Evolutionary conservation across 2,888 invertebrate genomes (phyloP).

Genomic region (Abrostola triplasia): DNA sequence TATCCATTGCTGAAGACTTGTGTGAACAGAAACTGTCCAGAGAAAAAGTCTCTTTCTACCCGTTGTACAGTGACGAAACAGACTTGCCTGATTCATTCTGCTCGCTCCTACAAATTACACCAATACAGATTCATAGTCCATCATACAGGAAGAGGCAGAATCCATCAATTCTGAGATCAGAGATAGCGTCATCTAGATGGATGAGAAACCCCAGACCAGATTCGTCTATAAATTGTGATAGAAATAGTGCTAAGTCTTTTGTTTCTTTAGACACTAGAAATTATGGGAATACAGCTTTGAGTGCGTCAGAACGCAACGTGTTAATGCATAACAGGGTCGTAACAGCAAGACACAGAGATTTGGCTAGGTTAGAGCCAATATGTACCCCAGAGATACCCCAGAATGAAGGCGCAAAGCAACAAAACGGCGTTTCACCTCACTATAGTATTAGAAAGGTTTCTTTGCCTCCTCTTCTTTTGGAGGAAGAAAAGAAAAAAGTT

Average conservation of each 20-base stretch:
- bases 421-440: slow-evolving; percentile 64
- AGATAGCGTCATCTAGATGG: slow-evolving; percentile 84
- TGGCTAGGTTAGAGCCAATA: slow-evolving; percentile 76
- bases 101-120: slow-evolving; percentile 83
- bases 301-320: slow-evolving; percentile 74
- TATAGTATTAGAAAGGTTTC: slow-evolving; percentile 81
- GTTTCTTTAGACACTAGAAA: slow-evolving; percentile 80
- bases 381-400: slow-evolving; percentile 73
- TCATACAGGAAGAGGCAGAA: slow-evolving; percentile 74
- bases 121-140: slow-evolving; percentile 80
- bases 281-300: slow-evolving; percentile 68
- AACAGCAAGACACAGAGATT: slow-evolving; percentile 79
- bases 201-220: slow-evolving; percentile 81
- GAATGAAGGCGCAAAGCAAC: slow-evolving; percentile 64
- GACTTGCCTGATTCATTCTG: slow-evolving; percentile 78
- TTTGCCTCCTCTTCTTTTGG: slow-evolving; percentile 79
- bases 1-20: slow-evolving; percentile 67
- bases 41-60: slow-evolving; percentile 70
- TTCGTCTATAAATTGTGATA: slow-evolving; percentile 79
- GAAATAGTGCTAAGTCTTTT: slow-evolving; percentile 85
- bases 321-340: slow-evolving; percentile 72
- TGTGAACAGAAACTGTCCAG: slow-evolving; percentile 67
- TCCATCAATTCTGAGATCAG: slow-evolving; percentile 80
- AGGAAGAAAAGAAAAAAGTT: slow-evolving; percentile 80
- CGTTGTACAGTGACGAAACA: slow-evolving; percentile 66